These are phyloP conservation scores for Heliconius nattereri DNA, from an alignment of 1,140 invertebrate genomes.

Conservation along the genomic window DNA sequence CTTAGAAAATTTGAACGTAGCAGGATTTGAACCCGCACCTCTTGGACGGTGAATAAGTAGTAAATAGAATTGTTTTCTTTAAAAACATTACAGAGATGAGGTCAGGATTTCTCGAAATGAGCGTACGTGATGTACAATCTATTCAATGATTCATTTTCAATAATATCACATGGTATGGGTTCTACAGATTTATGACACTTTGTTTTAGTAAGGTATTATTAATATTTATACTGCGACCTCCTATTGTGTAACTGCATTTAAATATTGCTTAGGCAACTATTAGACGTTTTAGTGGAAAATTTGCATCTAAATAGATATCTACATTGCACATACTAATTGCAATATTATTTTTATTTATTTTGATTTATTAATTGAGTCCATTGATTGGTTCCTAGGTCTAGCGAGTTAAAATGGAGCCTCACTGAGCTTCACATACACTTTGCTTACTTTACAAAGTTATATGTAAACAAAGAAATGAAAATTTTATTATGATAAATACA, in stretches of 20 bases:
- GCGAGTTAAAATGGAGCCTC: too few relatives aligned
- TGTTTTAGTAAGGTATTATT: constrained; percentile 1
- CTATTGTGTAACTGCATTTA: constrained; percentile 12
- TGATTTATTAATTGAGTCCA: neutral
- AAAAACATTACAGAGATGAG: neutral
- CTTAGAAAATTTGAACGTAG: too few relatives aligned
- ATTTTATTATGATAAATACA: too few relatives aligned
- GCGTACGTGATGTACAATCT: constrained; percentile 35
- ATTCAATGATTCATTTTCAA: constrained; percentile 21
- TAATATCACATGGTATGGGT: neutral
- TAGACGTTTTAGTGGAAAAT: neutral
- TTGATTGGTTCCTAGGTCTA: neutral
- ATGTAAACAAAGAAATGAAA: too few relatives aligned
- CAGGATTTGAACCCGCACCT: too few relatives aligned
- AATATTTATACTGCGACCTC: constrained; percentile 10
- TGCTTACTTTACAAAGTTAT: too few relatives aligned
- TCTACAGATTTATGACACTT: neutral
- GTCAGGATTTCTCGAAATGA: constrained; percentile 18
- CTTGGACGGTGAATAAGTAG: neutral
- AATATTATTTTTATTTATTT: constrained; percentile 1
- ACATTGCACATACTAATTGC: neutral
- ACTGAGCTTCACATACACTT: too few relatives aligned
- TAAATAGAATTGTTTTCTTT: neutral
- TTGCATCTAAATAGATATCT: neutral
- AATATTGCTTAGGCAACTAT: neutral